Evolutionary conservation across 2,113 vertebrate genomes (phyloP).

Genomic region (Amia ocellicauda): DNA sequence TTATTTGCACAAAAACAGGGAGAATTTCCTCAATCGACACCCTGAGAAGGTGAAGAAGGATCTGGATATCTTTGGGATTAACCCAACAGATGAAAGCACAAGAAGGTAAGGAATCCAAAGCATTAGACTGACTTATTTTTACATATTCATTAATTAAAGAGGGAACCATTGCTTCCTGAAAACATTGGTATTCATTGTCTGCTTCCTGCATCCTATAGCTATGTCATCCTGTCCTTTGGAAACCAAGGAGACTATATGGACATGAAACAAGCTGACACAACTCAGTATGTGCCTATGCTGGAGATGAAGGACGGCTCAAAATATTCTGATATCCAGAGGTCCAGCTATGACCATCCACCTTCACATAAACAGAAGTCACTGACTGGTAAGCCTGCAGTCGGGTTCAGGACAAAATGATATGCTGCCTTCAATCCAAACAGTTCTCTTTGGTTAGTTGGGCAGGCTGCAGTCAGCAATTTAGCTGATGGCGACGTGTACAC

Average conservation of each 20-base stretch:
- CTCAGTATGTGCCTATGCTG: slow-evolving; percentile 95
- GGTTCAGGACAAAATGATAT: neutral
- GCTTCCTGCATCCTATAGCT: slow-evolving; percentile 63
- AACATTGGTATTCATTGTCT: neutral
- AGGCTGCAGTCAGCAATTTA: neutral
- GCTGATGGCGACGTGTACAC: neutral
- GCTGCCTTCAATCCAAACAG: neutral
- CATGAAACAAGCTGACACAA: slow-evolving; percentile 93
- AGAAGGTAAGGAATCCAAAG: slow-evolving; percentile 70
- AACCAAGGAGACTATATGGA: slow-evolving; percentile 97
- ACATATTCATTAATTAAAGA: neutral
- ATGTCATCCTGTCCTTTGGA: slow-evolving; percentile 96
- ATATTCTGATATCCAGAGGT: slow-evolving; percentile 84
- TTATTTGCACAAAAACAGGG: slow-evolving; percentile 95
- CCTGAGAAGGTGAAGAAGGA: slow-evolving; percentile 92
- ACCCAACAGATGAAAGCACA: slow-evolving; percentile 88
- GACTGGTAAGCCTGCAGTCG: slow-evolving; percentile 60
- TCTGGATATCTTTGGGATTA: slow-evolving; percentile 94
- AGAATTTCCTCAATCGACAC: slow-evolving; percentile 81
- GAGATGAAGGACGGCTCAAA: slow-evolving; percentile 87
- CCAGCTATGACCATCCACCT: slow-evolving; percentile 87
- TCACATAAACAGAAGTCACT: slow-evolving; percentile 82
- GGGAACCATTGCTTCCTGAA: neutral
- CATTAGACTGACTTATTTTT: neutral
- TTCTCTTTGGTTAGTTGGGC: neutral